Base-by-base conservation (phyloP, 2,113 vertebrate genomes). In the Engystomops pustulosus region DNA sequence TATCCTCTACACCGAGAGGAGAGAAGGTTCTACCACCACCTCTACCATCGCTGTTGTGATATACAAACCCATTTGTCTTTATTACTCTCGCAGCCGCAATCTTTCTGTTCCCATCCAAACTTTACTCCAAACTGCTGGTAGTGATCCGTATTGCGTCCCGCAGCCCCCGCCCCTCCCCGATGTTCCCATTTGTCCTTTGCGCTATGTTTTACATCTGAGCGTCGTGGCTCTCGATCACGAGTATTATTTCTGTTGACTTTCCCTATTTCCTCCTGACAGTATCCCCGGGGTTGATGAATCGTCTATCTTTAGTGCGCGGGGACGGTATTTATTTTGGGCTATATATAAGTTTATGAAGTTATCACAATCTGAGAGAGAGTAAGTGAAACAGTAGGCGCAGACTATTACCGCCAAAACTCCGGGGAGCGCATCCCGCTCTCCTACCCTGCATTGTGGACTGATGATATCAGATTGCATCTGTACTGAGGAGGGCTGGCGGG, bases 231-330 rank as follows among this genome's bases (percentile, higher is more conserved):
- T 86, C 86, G 85, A 89, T 85, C 89, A 89, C 83, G 14, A 88
- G 55, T 81, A 87, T 88, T 88, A 88, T 67, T 85, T 44, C 84
- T 85, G 83, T 85, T 88, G 83, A 87, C 86, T 88, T 90, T 84
- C 45, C 80, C 89, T 89, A 90, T 91, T 92, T 92, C 87, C 83
- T 90, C 18, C 71, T 90, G 88, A 91, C 89, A 92, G 4, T 89
- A 86, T 90, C 90, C 90, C 86, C 85, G 32, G 86, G 71, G 86
- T 87, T 93, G 91, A 93, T 90, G 88, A 91, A 93, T 90, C 72
- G n/a, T 49, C 23, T 27, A 84, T 86, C 53, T 81, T 89, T 88
- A 45, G 32, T 83, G 65, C 85, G 68, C 78, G 89, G 79, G 85
- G 81, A 65, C 86, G 89, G 85, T 30, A 86, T 86, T 89, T 92